phyloP scores from a whole-genome alignment of 2,113 vertebrate genomes.

The Damaliscus lunatus region DNA sequence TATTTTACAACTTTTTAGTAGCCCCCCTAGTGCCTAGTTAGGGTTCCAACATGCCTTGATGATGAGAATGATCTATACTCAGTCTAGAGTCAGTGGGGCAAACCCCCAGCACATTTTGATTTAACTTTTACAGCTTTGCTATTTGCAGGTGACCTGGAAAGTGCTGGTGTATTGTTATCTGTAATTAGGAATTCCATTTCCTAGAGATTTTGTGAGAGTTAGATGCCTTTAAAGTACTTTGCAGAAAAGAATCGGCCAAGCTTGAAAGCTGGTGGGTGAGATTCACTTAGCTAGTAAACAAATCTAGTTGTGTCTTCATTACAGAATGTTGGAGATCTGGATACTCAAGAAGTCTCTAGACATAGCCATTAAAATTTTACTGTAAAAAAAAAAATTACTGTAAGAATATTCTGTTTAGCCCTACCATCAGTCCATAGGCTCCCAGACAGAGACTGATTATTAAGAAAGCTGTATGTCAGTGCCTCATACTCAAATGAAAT shows the following conservation, averaged over 20 bases:
- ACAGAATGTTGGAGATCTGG: not conserved
- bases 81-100: not conserved
- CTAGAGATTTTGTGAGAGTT: not conserved
- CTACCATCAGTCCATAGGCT: not conserved
- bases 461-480: not conserved
- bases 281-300: not conserved
- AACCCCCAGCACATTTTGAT: not conserved
- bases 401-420: not conserved
- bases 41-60: not conserved
- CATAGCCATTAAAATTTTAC: not conserved
- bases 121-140: not conserved
- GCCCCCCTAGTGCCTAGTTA: not conserved
- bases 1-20: not conserved
- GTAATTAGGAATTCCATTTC: not conserved
- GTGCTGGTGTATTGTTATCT: not conserved
- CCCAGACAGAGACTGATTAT: not conserved
- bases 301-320: not conserved
- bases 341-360: not conserved
- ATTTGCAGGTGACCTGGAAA: not conserved
- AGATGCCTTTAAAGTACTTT: not conserved
- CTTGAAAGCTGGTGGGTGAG: not conserved
- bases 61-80: not conserved
- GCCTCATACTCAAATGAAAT: not conserved
- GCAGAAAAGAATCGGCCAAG: not conserved
- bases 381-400: not conserved